A percentile compares a stretch with the other conserved stretches of the same genome.
Evolutionary conservation across 1,140 invertebrate genomes (phyloP).

Genomic region (Periplaneta americana): DNA sequence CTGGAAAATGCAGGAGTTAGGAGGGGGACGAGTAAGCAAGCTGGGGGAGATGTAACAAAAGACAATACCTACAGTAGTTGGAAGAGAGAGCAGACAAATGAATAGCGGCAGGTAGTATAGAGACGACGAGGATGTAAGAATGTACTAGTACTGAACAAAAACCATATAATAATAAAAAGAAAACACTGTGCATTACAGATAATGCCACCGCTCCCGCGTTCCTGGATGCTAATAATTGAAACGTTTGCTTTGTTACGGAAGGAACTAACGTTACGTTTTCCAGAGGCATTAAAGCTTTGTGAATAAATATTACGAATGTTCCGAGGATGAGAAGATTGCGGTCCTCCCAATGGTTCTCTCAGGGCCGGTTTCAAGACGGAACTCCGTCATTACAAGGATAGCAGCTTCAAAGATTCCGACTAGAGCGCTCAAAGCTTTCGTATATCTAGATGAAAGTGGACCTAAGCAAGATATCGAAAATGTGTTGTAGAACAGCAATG

Average conservation of each 20-base stretch:
- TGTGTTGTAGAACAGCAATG: too few relatives aligned
- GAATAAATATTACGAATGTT: neutral
- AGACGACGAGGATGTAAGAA: neutral
- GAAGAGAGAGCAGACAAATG: neutral
- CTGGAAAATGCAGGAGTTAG: too few relatives aligned
- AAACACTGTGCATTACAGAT: neutral
- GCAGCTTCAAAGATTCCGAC: neutral
- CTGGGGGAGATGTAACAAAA: neutral
- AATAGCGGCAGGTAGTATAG: neutral
- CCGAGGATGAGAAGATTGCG: neutral
- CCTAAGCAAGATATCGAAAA: too few relatives aligned
- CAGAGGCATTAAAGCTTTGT: too few relatives aligned
- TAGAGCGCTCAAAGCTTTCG: too few relatives aligned
- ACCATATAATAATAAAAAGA: neutral
- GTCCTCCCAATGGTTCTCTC: too few relatives aligned
- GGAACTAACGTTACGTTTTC: neutral
- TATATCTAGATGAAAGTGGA: too few relatives aligned
- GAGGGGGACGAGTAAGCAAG: too few relatives aligned
- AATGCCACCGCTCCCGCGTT: neutral
- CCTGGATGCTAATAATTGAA: neutral
- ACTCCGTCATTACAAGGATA: neutral
- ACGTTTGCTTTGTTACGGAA: neutral
- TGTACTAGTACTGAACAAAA: neutral
- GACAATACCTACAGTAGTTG: neutral
- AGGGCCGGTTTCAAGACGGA: too few relatives aligned